These are phyloP conservation scores for Pseudopipra pipra DNA, from an alignment of 2,113 vertebrate genomes.

Conservation along the genomic window DNA sequence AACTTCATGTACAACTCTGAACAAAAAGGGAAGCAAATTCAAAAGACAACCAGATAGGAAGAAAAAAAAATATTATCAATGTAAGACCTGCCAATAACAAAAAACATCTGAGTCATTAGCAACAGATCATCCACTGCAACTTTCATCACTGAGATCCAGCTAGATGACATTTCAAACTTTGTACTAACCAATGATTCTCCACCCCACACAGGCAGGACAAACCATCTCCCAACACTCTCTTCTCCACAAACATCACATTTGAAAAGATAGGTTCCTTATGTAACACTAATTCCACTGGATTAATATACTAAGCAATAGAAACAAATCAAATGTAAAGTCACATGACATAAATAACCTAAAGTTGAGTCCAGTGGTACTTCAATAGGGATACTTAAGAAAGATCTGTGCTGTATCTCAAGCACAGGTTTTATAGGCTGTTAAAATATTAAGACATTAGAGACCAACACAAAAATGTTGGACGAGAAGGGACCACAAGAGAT, in stretches of 20 bases:
- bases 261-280: background rate
- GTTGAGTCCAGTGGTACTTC: background rate
- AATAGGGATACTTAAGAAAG: background rate
- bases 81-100: background rate
- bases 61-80: background rate
- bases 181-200: background rate
- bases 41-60: background rate
- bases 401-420: background rate
- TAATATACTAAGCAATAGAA: background rate
- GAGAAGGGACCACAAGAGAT: background rate
- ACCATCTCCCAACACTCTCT: background rate
- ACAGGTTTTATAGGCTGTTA: background rate
- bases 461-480: background rate
- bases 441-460: background rate
- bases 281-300: background rate
- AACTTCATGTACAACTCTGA: background rate
- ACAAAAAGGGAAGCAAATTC: background rate
- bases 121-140: background rate
- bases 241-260: background rate
- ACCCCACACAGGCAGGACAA: background rate
- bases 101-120: conserved; percentile 14
- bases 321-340: background rate
- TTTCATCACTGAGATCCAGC: conserved; percentile 47
- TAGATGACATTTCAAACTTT: conserved; percentile 42
- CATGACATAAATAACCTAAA: background rate